phyloP scores from a whole-genome alignment of 2,113 vertebrate genomes.

The Misgurnus anguillicaudatus region DNA sequence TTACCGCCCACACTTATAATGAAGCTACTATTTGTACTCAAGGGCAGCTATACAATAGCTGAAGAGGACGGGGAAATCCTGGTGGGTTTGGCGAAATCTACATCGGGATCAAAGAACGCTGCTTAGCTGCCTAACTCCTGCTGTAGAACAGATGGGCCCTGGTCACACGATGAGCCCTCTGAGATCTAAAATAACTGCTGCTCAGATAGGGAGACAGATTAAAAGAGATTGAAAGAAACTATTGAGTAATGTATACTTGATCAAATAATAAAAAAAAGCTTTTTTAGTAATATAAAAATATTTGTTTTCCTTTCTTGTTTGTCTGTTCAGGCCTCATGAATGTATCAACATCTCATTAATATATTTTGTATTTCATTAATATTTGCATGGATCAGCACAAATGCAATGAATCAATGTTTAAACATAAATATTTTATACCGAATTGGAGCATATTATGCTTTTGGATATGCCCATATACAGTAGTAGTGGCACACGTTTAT shows the following conservation, averaged over 20 bases:
- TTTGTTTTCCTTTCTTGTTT: not conserved
- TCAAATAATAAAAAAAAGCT: not conserved
- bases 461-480: not conserved
- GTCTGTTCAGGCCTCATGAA: slow-evolving; percentile 12
- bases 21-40: slow-evolving; percentile 76
- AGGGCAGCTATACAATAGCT: slow-evolving; percentile 72
- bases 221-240: slow-evolving; percentile 63
- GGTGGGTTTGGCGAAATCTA: slow-evolving; percentile 75
- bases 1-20: slow-evolving; percentile 77
- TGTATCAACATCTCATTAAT: slow-evolving; percentile 21
- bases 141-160: slow-evolving; percentile 79
- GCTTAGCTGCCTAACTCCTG: slow-evolving; percentile 74
- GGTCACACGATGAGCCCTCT: slow-evolving; percentile 74
- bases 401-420: not conserved
- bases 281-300: not conserved
- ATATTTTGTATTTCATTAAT: not conserved
- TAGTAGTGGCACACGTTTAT: not conserved
- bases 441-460: slow-evolving; percentile 5
- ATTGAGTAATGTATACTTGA: not conserved
- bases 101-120: slow-evolving; percentile 78
- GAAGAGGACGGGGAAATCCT: slow-evolving; percentile 75
- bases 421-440: slow-evolving; percentile 11
- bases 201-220: slow-evolving; percentile 56
- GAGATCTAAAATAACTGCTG: slow-evolving; percentile 80
- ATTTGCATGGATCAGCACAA: slow-evolving; percentile 55